A percentile compares a stretch with the other conserved stretches of the same genome.
These are phyloP conservation scores for Scyliorhinus canicula DNA, from an alignment of 2,797 vertebrate species.

Conservation along the genomic window DNA sequence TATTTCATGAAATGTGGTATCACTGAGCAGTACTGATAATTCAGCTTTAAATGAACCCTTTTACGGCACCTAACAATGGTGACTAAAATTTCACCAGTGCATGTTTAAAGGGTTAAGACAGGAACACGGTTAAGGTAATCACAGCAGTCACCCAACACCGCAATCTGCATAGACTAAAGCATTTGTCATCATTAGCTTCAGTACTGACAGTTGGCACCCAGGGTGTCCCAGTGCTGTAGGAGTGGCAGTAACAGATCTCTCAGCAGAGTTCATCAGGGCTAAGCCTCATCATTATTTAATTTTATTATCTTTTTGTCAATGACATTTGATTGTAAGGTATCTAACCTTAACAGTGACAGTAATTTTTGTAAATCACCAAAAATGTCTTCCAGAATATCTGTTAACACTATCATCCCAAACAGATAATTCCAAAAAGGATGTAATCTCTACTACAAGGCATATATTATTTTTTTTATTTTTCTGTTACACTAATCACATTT, in stretches of 20 bases:
- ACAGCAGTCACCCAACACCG: conserved; percentile 68
- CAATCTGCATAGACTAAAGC: conserved; percentile 94
- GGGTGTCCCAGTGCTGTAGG: conserved; percentile 84
- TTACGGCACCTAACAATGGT: conserved; percentile 6
- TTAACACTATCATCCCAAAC: conserved; percentile 18
- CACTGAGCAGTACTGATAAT: background rate
- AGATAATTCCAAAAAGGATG: conserved; percentile 33
- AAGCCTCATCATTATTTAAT: conserved; percentile 39
- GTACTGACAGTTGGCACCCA: conserved; percentile 97
- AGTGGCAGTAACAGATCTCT: conserved; percentile 65
- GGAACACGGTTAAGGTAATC: conserved; percentile 56
- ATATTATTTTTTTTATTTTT: background rate
- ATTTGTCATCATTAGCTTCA: conserved; percentile 99
- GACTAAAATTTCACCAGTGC: conserved; percentile 7
- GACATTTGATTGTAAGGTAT: conserved; percentile 36
- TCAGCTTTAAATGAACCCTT: background rate
- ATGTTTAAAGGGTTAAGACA: conserved; percentile 46
- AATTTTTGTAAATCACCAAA: conserved; percentile 35
- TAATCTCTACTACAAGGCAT: background rate
- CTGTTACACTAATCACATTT: conserved; percentile 14
- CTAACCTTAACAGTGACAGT: conserved; percentile 29
- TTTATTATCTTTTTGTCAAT: conserved; percentile 39
- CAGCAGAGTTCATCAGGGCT: conserved; percentile 38
- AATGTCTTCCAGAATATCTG: conserved; percentile 23
- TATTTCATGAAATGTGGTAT: background rate